A percentile compares a stretch with the other conserved stretches of the same genome.
Evolutionary conservation across 2,888 invertebrate species (phyloP).

Genomic region (Stegophylla sp.): DNA sequence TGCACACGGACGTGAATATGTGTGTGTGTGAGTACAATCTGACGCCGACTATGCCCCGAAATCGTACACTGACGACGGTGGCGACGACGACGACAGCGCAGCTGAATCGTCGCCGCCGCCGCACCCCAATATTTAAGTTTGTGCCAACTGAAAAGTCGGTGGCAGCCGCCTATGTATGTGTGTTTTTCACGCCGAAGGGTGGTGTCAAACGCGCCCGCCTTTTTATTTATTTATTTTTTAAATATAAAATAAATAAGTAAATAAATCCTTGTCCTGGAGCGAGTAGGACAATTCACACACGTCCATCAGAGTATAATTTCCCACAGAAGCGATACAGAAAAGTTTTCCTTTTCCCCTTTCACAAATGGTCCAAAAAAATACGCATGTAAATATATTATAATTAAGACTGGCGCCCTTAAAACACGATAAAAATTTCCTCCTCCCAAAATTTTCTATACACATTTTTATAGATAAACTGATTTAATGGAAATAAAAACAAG

Average conservation of each 20-base stretch:
- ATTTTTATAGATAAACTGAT: too few species aligned
- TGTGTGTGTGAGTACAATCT: conserved; percentile 4
- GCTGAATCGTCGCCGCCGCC: conserved; percentile 11
- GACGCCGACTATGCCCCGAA: conserved; percentile 24
- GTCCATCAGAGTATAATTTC: too few species aligned
- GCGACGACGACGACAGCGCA: conserved; percentile 11
- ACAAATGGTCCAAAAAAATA: too few species aligned
- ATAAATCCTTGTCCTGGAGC: conserved; percentile 15
- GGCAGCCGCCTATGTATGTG: neutral
- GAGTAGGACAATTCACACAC: too few species aligned
- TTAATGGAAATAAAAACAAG: too few species aligned
- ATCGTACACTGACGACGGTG: neutral
- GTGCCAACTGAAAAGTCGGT: conserved; percentile 38
- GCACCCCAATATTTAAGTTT: neutral
- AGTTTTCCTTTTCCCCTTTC: too few species aligned
- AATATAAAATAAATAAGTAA: neutral
- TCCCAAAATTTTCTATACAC: too few species aligned
- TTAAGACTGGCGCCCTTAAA: too few species aligned
- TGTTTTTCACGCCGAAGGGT: conserved; percentile 49
- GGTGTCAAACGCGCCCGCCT: conserved; percentile 31
- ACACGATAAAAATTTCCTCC: too few species aligned
- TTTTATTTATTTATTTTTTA: neutral
- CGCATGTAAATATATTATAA: too few species aligned
- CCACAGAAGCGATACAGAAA: too few species aligned
- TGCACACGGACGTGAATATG: too few species aligned